Conservation (phyloP, 1,140 invertebrate genomes). For the Euborellia annulipes region DNA sequence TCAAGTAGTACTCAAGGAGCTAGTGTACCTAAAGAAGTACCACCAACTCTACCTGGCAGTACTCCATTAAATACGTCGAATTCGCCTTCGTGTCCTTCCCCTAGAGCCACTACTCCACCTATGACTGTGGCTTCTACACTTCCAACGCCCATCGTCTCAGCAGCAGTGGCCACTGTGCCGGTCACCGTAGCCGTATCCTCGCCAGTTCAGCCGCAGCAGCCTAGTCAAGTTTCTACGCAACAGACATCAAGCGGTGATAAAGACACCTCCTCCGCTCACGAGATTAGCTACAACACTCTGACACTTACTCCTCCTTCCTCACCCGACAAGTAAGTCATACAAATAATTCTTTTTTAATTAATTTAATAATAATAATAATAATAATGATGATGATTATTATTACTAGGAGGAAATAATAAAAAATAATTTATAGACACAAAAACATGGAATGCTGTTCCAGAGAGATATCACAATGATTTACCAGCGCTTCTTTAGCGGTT, state of each 20-base stretch:
- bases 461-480: neutral
- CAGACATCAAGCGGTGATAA: constrained; percentile 1
- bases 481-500: too few species aligned
- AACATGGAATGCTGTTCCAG: neutral
- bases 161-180: constrained; percentile 17
- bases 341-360: constrained; percentile 25
- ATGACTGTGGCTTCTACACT: constrained; percentile 17
- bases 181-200: constrained; percentile 15
- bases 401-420: neutral
- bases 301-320: constrained; percentile 40
- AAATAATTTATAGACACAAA: neutral
- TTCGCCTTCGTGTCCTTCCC: constrained; percentile 8
- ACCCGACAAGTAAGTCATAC: constrained; percentile 41
- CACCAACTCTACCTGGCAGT: neutral
- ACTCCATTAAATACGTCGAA: neutral
- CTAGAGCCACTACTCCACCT: constrained; percentile 7
- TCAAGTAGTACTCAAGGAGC: constrained; percentile 16
- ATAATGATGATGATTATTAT: neutral
- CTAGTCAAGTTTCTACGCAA: neutral
- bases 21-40: neutral
- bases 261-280: constrained; percentile 5
- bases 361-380: neutral
- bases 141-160: constrained; percentile 7
- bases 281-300: constrained; percentile 15
- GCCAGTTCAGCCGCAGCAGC: constrained; percentile 2